Evolutionary conservation across 2,888 invertebrate species (phyloP).

Genomic region (Halictus quadricinctus): DNA sequence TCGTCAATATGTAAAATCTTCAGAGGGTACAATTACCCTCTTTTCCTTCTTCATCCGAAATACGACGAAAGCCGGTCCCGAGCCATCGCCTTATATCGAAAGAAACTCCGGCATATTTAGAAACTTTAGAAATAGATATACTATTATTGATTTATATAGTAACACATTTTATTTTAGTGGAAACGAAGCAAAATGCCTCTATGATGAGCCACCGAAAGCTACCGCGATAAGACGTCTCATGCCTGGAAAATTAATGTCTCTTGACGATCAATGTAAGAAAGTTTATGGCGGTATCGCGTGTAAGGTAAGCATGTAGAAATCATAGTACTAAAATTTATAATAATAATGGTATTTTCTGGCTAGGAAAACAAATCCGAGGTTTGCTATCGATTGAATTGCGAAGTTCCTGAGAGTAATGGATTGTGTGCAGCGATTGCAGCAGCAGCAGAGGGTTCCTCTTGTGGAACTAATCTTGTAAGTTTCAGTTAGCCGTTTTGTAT

Average conservation of each 20-base stretch:
- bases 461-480: constrained; percentile 93
- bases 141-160: too few species aligned
- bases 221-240: constrained; percentile 91
- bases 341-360: background rate
- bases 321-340: background rate
- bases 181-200: constrained; percentile 89
- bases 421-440: constrained; percentile 95
- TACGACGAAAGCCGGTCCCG: too few species aligned
- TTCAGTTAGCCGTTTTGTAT: background rate
- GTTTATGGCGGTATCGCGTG: constrained; percentile 93
- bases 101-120: too few species aligned
- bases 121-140: background rate
- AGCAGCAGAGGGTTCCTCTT: constrained; percentile 95
- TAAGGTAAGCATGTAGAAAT: constrained; percentile 84
- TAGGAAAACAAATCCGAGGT: constrained; percentile 86
- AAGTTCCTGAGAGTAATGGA: constrained; percentile 91
- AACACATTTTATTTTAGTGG: constrained; percentile 52
- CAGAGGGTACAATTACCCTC: too few species aligned
- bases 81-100: too few species aligned
- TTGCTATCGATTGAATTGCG: constrained; percentile 94
- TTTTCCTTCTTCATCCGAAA: too few species aligned
- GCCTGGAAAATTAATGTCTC: constrained; percentile 91
- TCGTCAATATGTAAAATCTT: too few species aligned
- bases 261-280: constrained; percentile 94
- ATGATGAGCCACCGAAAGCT: constrained; percentile 93